Conservation (phyloP, 2,888 invertebrate genomes). For the Cataglyphis rosenhaueri region DNA sequence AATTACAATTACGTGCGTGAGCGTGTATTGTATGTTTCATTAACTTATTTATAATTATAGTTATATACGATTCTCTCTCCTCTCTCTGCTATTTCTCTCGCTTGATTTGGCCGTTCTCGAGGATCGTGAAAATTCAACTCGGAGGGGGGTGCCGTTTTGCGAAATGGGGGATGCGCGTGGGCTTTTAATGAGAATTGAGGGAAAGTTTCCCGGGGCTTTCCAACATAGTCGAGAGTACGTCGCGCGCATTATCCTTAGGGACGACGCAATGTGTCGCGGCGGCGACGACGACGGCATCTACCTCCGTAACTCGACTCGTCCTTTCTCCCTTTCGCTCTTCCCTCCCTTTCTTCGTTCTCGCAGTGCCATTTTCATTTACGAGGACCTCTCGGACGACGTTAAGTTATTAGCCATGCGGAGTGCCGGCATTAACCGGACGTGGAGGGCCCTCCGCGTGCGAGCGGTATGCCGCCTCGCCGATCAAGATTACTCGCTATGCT, state of each 20-base stretch:
- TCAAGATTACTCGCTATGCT: slow-evolving; percentile 51
- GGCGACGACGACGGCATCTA: slow-evolving; percentile 34
- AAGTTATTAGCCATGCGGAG: slow-evolving; percentile 76
- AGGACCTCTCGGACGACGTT: slow-evolving; percentile 69
- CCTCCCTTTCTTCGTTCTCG: background rate
- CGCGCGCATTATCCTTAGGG: slow-evolving; percentile 57
- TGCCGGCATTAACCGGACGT: slow-evolving; percentile 67
- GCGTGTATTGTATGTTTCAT: background rate
- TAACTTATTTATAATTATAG: background rate
- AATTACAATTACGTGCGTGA: background rate
- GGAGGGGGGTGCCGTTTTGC: slow-evolving; percentile 58
- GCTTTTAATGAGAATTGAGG: slow-evolving; percentile 70
- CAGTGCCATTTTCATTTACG: slow-evolving; percentile 72
- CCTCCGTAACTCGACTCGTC: slow-evolving; percentile 32
- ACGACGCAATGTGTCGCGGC: slow-evolving; percentile 41
- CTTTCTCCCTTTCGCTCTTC: slow-evolving; percentile 25
- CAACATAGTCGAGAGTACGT: slow-evolving; percentile 54
- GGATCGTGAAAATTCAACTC: slow-evolving; percentile 49
- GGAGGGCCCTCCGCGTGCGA: slow-evolving; percentile 47
- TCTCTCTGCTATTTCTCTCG: background rate
- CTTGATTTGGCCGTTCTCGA: background rate
- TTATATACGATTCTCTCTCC: background rate
- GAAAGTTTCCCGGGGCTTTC: slow-evolving; percentile 67
- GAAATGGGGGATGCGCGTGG: slow-evolving; percentile 59
- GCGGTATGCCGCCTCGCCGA: slow-evolving; percentile 48